Conservation (phyloP, 2,888 invertebrate genomes). For the Tanytarsus gracilentus region DNA sequence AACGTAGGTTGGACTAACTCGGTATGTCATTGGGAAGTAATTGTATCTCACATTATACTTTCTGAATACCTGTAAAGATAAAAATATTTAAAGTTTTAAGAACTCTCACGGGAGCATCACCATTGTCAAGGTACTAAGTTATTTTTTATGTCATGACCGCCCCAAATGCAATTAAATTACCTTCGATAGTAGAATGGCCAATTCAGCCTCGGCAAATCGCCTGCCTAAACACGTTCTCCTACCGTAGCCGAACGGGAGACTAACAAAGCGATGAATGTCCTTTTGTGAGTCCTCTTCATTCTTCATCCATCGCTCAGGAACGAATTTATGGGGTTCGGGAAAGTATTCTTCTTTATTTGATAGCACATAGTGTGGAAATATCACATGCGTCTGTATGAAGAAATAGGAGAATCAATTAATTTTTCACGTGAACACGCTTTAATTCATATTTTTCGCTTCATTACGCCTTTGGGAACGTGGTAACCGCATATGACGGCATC, state of each 20-base stretch:
- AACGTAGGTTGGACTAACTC: conserved; percentile 64
- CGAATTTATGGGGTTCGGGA: conserved; percentile 56
- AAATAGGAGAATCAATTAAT: conserved; percentile 8
- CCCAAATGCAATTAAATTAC: conserved; percentile 40
- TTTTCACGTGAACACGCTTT: neutral
- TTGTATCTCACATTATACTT: conserved; percentile 61
- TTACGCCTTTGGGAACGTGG: conserved; percentile 71
- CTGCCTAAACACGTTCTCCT: conserved; percentile 69
- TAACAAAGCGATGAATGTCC: conserved; percentile 61
- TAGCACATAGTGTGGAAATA: conserved; percentile 69
- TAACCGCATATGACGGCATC: conserved; percentile 69
- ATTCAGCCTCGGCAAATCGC: conserved; percentile 71
- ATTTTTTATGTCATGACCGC: neutral
- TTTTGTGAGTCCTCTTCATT: conserved; percentile 40
- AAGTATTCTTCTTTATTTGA: conserved; percentile 65
- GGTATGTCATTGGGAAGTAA: conserved; percentile 57
- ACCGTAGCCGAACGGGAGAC: conserved; percentile 68
- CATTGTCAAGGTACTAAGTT: neutral
- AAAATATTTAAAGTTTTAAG: conserved; percentile 15
- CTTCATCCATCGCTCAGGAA: conserved; percentile 73
- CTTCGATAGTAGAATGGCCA: conserved; percentile 65
- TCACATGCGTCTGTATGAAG: conserved; percentile 60
- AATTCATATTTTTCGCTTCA: neutral
- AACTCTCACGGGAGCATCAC: neutral
- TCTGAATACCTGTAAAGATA: conserved; percentile 54